Percentiles rank a stretch among this genome's conserved stretches.
Conservation (phyloP, 2,797 vertebrate genomes). For the Botia kubotai region DNA sequence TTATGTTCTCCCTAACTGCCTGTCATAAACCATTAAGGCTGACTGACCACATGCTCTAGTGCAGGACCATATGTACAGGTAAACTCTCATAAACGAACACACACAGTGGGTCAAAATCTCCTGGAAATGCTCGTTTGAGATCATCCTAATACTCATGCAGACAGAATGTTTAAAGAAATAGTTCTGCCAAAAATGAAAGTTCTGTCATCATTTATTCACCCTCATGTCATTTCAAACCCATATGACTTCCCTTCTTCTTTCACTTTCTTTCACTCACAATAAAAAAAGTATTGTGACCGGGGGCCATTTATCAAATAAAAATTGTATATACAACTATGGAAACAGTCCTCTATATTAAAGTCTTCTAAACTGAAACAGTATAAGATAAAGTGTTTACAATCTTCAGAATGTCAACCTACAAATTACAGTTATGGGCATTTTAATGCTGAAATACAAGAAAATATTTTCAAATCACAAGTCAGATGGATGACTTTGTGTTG, state of each 20-base stretch:
- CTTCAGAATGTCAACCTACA: too few relatives aligned
- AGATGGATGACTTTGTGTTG: too few relatives aligned
- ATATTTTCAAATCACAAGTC: too few relatives aligned
- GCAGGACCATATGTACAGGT: conserved; percentile 52
- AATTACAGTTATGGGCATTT: too few relatives aligned
- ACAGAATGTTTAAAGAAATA: too few relatives aligned
- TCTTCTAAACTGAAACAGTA: background rate
- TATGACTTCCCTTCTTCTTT: background rate
- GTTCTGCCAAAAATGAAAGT: too few relatives aligned
- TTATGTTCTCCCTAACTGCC: conserved; percentile 54
- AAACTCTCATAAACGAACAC: conserved; percentile 6
- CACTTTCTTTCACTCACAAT: background rate
- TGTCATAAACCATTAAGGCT: conserved; percentile 56
- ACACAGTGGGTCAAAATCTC: background rate
- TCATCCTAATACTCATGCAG: background rate
- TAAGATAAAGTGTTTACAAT: too few relatives aligned
- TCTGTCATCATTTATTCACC: too few relatives aligned
- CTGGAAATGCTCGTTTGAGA: background rate
- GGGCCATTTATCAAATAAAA: too few relatives aligned
- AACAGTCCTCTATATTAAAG: background rate
- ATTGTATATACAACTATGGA: background rate
- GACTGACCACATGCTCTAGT: conserved; percentile 62
- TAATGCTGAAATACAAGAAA: too few relatives aligned
- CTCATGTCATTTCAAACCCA: too few relatives aligned
- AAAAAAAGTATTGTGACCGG: background rate